Evolutionary conservation across 2,888 invertebrate genomes (phyloP).

Genomic region (Gasteruption jaculator): DNA sequence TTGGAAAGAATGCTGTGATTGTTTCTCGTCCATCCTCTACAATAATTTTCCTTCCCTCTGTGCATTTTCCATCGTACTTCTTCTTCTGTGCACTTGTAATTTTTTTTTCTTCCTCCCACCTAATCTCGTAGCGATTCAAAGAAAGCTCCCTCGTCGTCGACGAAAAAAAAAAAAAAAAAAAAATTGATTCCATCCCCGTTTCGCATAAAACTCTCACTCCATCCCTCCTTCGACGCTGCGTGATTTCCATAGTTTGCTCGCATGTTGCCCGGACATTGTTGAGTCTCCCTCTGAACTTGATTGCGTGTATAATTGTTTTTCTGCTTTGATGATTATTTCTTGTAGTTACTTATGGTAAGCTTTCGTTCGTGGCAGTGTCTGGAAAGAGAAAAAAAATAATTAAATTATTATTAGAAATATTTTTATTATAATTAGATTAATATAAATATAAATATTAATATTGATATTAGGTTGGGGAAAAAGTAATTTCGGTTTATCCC

Average conservation of each 20-base stretch:
- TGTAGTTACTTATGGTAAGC: conserved; percentile 42
- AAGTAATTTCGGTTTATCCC: too few relatives aligned
- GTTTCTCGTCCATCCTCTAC: conserved; percentile 30
- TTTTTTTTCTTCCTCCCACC: conserved; percentile 9
- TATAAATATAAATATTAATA: too few relatives aligned
- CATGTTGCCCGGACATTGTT: too few relatives aligned
- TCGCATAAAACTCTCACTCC: too few relatives aligned
- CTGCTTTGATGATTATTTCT: conserved; percentile 25
- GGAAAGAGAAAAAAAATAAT: conserved; percentile 26
- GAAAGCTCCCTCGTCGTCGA: too few relatives aligned
- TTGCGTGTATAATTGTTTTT: conserved; percentile 21
- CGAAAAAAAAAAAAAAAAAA: too few relatives aligned
- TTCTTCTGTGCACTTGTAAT: conserved; percentile 3
- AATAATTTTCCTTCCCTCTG: not conserved
- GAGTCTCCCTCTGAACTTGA: conserved; percentile 29
- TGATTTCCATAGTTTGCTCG: too few relatives aligned
- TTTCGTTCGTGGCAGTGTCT: conserved; percentile 49
- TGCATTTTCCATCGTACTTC: conserved; percentile 19
- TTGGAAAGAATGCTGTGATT: conserved; percentile 47
- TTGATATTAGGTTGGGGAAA: too few relatives aligned
- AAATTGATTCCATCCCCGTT: too few relatives aligned
- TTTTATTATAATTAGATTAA: too few relatives aligned
- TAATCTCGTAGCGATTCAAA: too few relatives aligned
- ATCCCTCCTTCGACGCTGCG: conserved; percentile 16
- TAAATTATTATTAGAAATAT: too few relatives aligned